Base-by-base conservation (phyloP, 2,888 invertebrate species). In the Tetrapedia diversipes region DNA sequence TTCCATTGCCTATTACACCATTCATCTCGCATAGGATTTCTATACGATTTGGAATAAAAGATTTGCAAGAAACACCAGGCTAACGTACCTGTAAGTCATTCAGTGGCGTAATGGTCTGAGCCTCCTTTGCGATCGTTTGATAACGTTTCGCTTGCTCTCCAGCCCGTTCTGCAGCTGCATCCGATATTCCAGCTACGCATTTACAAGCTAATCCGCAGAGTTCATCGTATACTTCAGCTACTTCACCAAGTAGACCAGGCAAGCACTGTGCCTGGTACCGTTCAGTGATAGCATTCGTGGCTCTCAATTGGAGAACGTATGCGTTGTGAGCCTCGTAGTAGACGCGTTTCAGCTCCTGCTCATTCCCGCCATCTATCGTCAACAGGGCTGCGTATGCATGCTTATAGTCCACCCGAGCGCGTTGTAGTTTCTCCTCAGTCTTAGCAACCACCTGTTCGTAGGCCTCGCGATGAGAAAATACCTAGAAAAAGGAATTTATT, bases 261-360 rank as follows among this genome's bases (percentile, higher is more conserved):
- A 98, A 93, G 73, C 97, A 97, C 87, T 96, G 95, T 84, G 94
- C 94, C 90, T 97, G 95, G 92, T 97, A 98, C 89, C 96, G 96
- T 86, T 98, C 97, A 84, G 97, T 94, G 95, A 98, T 97, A 43
- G 97, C 97, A 91, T 98, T 98, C 83, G 98, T 97, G 54, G 98
- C 97, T 84, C 97, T 96, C 82, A 98, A 93, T 90, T 98, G 98
- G 86, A 98, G 97, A 78, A 98, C 96, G 92, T 98, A 98, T 81
- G 96, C 96, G 93, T 98, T 98, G 93, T 98, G 98, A 16, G 97
- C 95, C 90, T 98, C 97, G 91, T 97, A 96, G 92, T 98, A 98
- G 68, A 95, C 94, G 32, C 89, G 90, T 71, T 95, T 95, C 84
- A 96, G 92, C 49, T 95, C 94, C 69, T 95, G 95, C 22, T 90